Evolutionary conservation across 2,888 invertebrate genomes (phyloP), one percentile per base, ranked within the genome.

Genomic region (Drosophila recens): DNA sequence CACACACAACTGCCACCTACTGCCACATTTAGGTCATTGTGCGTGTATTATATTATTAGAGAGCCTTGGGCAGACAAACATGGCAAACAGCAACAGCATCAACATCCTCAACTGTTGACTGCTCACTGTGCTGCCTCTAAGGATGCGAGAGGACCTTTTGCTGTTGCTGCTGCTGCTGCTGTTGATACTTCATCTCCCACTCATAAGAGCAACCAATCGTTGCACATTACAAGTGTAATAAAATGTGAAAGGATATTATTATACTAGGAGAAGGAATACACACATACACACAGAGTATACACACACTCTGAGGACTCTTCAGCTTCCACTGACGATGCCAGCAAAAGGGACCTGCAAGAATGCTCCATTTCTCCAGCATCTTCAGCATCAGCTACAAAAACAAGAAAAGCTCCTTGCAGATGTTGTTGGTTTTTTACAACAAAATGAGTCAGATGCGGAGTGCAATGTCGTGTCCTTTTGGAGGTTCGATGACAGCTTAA

Each of bases 221-320:
- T 83, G 84, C 78, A 80, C 84, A 85, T 86, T 83, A 88, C 83
- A 83, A 80, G 88, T 88, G 88, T 85, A 88, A 85, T 88, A 85
- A 85, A 85, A 88, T 88, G 80, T 85, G 80, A 88, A 86, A 78
- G 83, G 80, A 85, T 85, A 78, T 86, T 88, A 78, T 82, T 88
- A 78, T 88, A 59, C 65, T 43, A 56, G 68, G 36, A 72, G 46
- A 9, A 49, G 34, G 10, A 17, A 49, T 13, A 34, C 48, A 48
- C 42, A 17, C 34, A 53, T 53, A 27, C 33, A 45, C 8, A 9
- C 30, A 49, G n/a, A 45, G 17, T 15, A 53, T 53, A 27, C 33
- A 45, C 30, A 49, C 20, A 45, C 27, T 10, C 5, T 30, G 53
- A 6, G 46, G 33, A 33, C 49, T 40, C 64, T 63, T 63, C 48